Evolutionary conservation across 2,113 vertebrate species (phyloP).

Genomic region (Scalopus aquaticus): DNA sequence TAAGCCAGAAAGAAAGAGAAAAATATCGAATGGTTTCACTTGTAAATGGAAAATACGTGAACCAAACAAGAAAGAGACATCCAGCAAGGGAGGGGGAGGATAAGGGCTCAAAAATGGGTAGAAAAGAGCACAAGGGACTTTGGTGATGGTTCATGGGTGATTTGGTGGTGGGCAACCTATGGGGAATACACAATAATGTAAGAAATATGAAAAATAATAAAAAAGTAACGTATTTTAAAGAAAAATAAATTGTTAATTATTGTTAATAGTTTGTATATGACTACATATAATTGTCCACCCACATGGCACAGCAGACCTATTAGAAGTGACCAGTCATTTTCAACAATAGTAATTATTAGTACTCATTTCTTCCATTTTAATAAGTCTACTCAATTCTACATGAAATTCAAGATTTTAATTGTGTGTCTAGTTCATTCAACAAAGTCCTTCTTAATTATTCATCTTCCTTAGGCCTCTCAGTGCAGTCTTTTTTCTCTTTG

Average conservation of each 20-base stretch:
- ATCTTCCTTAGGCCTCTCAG: background rate
- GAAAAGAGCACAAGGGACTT: too few relatives aligned
- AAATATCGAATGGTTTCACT: too few relatives aligned
- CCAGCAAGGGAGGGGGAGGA: too few relatives aligned
- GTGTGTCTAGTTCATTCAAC: background rate
- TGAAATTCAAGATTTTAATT: constrained; percentile 44
- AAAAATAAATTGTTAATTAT: background rate
- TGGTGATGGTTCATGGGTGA: too few relatives aligned
- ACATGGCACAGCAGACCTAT: too few relatives aligned
- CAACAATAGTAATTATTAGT: background rate
- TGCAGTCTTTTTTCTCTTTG: background rate
- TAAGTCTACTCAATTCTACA: background rate
- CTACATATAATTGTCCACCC: background rate
- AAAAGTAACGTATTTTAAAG: background rate
- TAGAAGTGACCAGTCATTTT: background rate
- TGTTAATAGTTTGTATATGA: background rate
- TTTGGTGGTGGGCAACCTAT: too few relatives aligned
- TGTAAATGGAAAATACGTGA: too few relatives aligned
- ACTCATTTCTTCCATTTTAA: constrained; percentile 24
- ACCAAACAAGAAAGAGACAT: too few relatives aligned
- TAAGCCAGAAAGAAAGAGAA: too few relatives aligned
- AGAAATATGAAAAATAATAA: too few relatives aligned
- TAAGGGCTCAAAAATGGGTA: too few relatives aligned
- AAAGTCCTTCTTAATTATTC: constrained; percentile 3
- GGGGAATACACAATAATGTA: too few relatives aligned